Percentiles rank a stretch among this genome's conserved stretches.
Evolutionary conservation across 2,797 vertebrate genomes (phyloP).

Genomic region (Phaenicophaeus curvirostris): DNA sequence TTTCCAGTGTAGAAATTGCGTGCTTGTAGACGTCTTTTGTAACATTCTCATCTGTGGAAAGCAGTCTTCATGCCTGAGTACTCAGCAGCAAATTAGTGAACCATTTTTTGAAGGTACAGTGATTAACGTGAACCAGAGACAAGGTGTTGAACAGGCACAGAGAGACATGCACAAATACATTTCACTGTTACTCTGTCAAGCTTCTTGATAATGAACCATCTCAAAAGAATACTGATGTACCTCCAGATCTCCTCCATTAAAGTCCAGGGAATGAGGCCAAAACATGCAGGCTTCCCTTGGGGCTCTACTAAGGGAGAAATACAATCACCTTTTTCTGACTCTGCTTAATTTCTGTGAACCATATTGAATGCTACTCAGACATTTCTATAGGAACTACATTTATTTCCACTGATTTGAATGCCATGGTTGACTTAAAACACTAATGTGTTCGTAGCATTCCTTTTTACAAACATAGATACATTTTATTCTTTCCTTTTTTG

Average conservation of each 20-base stretch:
- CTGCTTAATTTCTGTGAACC: background rate
- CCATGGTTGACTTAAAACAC: background rate
- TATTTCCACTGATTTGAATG: background rate
- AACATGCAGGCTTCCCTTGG: background rate
- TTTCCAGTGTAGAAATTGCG: background rate
- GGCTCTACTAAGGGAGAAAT: background rate
- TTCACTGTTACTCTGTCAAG: background rate
- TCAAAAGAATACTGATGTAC: background rate
- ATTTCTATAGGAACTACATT: background rate
- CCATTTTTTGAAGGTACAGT: background rate
- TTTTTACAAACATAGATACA: background rate
- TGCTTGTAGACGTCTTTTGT: background rate
- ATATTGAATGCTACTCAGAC: background rate
- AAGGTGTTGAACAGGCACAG: background rate
- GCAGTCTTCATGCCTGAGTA: background rate
- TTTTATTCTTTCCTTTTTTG: background rate
- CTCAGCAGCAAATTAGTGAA: background rate
- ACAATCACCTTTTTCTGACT: background rate
- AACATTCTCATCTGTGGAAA: background rate
- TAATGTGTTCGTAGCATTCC: background rate
- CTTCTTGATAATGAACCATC: background rate
- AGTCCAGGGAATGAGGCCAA: background rate
- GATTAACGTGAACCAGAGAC: background rate
- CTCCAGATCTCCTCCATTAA: background rate
- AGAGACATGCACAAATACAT: too few relatives aligned